Evolutionary conservation across 2,888 invertebrate species (phyloP).

Genomic region (Ypsolopha sequella): DNA sequence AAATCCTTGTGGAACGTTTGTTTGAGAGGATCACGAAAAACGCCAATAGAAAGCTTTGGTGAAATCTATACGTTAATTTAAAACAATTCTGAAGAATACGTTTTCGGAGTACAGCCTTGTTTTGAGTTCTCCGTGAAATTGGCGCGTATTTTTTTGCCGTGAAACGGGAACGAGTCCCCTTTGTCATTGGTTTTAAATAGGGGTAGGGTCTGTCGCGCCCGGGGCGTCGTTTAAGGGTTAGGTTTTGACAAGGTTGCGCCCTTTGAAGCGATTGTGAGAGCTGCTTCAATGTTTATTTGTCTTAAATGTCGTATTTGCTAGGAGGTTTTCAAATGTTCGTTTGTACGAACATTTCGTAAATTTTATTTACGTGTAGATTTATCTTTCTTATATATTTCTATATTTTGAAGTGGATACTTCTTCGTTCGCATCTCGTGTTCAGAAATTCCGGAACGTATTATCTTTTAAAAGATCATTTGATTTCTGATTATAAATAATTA

Average conservation of each 20-base stretch:
- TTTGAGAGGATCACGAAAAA: too few species aligned
- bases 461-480: too few species aligned
- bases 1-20: too few species aligned
- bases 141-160: conserved; percentile 1
- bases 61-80: too few species aligned
- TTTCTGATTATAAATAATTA: too few species aligned
- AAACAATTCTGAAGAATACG: too few species aligned
- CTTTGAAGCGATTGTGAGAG: not conserved
- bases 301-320: not conserved
- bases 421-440: too few species aligned
- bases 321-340: not conserved
- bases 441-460: too few species aligned
- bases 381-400: too few species aligned
- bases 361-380: not conserved
- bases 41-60: too few species aligned
- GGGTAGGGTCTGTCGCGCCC: conserved; percentile 1
- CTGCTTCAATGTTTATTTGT: not conserved
- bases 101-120: conserved; percentile 12
- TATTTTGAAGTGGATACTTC: too few species aligned
- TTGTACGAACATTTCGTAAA: not conserved
- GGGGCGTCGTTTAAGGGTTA: conserved; percentile 6
- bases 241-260: conserved; percentile 1
- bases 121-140: conserved; percentile 52
- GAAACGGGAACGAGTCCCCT: conserved; percentile 1
- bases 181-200: conserved; percentile 5